Percentiles rank a stretch among this genome's conserved stretches.
phyloP scores from a whole-genome alignment of 2,888 invertebrate species.

The Priapulus caudatus region DNA sequence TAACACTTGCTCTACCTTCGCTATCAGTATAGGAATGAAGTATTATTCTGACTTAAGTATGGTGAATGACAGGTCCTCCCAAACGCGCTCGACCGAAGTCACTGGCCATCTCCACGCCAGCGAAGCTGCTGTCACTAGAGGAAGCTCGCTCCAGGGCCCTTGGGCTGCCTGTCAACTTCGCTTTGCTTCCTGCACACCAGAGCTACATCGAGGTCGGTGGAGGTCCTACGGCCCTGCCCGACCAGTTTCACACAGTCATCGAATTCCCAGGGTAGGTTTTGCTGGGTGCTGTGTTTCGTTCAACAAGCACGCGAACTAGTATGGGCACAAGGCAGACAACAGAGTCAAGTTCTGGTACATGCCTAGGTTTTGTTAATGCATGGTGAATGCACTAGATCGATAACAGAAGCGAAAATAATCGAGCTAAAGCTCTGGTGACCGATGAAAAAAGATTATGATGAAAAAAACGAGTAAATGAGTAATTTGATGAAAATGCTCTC shows the following conservation, averaged over 20 bases:
- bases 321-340: background rate
- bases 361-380: conserved; percentile 13
- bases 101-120: conserved; percentile 75
- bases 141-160: conserved; percentile 63
- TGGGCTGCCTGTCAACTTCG: conserved; percentile 29
- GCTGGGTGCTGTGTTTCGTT: conserved; percentile 18
- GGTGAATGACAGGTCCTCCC: too few species aligned
- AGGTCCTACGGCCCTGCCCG: conserved; percentile 60
- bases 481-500: too few species aligned
- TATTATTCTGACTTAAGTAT: too few species aligned
- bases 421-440: too few species aligned
- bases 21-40: too few species aligned
- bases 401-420: background rate
- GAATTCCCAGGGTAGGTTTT: conserved; percentile 54
- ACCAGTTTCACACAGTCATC: conserved; percentile 80
- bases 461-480: too few species aligned
- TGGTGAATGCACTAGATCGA: background rate
- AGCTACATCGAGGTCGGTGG: conserved; percentile 53
- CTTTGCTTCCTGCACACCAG: conserved; percentile 44
- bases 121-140: conserved; percentile 75
- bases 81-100: conserved; percentile 65
- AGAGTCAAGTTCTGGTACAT: background rate
- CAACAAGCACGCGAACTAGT: background rate
- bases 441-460: too few species aligned
- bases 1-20: too few species aligned